Conservation (phyloP, 1,140 invertebrate genomes). For the Caenorhabditis latens region DNA sequence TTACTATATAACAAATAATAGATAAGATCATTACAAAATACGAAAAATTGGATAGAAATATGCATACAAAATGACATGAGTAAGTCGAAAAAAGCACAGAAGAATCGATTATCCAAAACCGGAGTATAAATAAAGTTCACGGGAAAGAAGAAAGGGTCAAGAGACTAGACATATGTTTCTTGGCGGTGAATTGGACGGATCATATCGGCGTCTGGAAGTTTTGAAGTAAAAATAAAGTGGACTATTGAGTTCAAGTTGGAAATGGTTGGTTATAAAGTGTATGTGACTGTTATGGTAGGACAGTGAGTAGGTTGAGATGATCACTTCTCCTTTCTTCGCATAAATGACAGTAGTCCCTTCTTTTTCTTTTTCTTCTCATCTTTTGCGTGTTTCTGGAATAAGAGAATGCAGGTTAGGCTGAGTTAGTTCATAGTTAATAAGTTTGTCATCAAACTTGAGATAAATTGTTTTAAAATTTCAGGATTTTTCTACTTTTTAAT, state of each 20-base stretch:
- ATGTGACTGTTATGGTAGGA: background rate
- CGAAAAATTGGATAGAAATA: background rate
- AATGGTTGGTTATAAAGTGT: background rate
- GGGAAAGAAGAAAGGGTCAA: slow-evolving; percentile 42
- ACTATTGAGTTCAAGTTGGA: no score
- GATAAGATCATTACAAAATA: background rate
- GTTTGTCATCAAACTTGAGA: no score
- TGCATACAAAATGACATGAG: slow-evolving; percentile 45
- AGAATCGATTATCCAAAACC: slow-evolving; percentile 4
- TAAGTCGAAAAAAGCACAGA: slow-evolving; percentile 4
- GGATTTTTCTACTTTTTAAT: background rate
- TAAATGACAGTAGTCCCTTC: slow-evolving; percentile 68
- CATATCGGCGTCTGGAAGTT: slow-evolving; percentile 20
- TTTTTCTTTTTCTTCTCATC: slow-evolving; percentile 69
- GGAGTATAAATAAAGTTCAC: slow-evolving; percentile 1
- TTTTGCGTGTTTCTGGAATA: slow-evolving; percentile 55
- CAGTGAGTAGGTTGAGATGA: background rate
- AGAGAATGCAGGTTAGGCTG: background rate
- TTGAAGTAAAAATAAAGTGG: background rate
- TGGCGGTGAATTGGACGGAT: slow-evolving; percentile 38
- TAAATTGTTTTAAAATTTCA: background rate
- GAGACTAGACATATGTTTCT: slow-evolving; percentile 44
- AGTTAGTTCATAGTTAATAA: no score
- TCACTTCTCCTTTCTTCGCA: slow-evolving; percentile 64
- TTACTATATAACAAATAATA: background rate